These are phyloP conservation scores for Mesodorylaimus sp. DNA, from an alignment of 2,888 invertebrate species.

Conservation along the genomic window DNA sequence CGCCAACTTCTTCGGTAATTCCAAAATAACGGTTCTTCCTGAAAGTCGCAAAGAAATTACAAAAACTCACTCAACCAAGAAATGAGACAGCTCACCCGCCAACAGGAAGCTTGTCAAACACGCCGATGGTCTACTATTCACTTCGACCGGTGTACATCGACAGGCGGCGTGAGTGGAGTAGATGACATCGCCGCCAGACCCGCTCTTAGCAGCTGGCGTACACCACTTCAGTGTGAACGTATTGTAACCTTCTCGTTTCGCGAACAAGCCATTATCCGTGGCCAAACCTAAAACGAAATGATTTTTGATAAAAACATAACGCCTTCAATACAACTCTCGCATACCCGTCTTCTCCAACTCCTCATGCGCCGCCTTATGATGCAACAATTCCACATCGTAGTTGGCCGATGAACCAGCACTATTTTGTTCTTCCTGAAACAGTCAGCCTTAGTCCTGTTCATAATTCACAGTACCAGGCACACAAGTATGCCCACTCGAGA, in stretches of 20 bases:
- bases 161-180: slow-evolving; percentile 65
- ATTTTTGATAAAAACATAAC: neutral
- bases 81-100: slow-evolving; percentile 43
- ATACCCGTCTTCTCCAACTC: slow-evolving; percentile 8
- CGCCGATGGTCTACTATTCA: slow-evolving; percentile 84
- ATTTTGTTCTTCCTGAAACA: slow-evolving; percentile 66
- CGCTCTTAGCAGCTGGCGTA: slow-evolving; percentile 47
- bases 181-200: too few relatives aligned
- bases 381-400: slow-evolving; percentile 93
- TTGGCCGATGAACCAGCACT: slow-evolving; percentile 80
- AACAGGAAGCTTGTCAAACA: slow-evolving; percentile 92
- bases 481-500: too few relatives aligned
- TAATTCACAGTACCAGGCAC: too few relatives aligned
- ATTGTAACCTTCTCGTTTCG: slow-evolving; percentile 51
- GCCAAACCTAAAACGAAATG: slow-evolving; percentile 14
- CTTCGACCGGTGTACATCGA: slow-evolving; percentile 82
- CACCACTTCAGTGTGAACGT: slow-evolving; percentile 88
- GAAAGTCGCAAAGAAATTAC: slow-evolving; percentile 16
- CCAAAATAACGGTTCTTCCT: neutral
- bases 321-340: neutral
- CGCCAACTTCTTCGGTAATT: slow-evolving; percentile 53
- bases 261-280: neutral
- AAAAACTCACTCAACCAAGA: neutral
- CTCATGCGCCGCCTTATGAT: slow-evolving; percentile 32
- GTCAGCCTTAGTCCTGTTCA: too few relatives aligned